Conservation (phyloP, 1,140 invertebrate species). For the Drosophila mayri region DNA sequence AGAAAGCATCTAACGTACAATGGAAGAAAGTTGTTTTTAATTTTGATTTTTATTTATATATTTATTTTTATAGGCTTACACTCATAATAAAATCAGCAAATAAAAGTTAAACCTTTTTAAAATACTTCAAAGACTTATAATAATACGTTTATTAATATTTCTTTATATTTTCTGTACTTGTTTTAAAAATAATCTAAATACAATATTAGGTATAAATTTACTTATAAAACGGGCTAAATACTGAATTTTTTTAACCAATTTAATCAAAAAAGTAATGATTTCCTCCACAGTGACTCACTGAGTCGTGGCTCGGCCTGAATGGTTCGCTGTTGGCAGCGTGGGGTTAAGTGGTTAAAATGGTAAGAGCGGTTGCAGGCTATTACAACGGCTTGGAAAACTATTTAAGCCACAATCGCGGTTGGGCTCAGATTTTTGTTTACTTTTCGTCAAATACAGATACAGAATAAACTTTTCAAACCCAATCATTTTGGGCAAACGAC, state of each 20-base stretch:
- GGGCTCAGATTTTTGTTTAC: constrained; percentile 25
- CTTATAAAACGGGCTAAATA: too few relatives aligned
- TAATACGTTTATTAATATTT: too few relatives aligned
- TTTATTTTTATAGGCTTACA: too few relatives aligned
- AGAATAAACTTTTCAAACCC: background rate
- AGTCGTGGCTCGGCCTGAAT: constrained; percentile 12
- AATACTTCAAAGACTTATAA: too few relatives aligned
- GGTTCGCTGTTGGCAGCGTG: constrained; percentile 10
- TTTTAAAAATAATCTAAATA: background rate
- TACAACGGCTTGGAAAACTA: constrained; percentile 38
- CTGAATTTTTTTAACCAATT: too few relatives aligned
- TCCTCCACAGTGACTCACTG: background rate
- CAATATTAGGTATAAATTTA: background rate
- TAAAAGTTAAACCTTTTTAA: too few relatives aligned
- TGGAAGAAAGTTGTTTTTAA: background rate
- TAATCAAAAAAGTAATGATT: background rate
- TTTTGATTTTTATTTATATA: too few relatives aligned
- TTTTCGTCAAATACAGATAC: constrained; percentile 4
- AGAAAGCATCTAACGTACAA: constrained; percentile 7
- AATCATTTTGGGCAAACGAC: background rate
- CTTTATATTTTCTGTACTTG: too few relatives aligned
- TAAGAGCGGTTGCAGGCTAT: constrained; percentile 15
- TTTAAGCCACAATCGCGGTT: constrained; percentile 43
- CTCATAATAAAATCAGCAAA: too few relatives aligned
- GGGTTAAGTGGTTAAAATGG: constrained; percentile 30